Base-by-base conservation (phyloP, 2,113 vertebrate genomes). In the Campylomormyrus numenius region DNA sequence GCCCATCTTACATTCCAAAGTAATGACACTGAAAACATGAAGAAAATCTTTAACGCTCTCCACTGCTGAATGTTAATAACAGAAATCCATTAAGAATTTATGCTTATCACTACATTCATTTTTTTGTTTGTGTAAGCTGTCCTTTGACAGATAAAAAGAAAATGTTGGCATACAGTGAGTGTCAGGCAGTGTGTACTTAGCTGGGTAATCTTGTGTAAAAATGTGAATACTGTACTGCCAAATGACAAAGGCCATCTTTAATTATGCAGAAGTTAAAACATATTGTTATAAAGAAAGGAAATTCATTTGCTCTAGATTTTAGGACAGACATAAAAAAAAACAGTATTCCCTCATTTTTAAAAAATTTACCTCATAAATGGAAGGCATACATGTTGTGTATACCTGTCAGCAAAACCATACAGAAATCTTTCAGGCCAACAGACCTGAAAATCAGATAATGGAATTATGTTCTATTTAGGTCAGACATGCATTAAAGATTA, bases 401-500 rank as follows among this genome's bases (percentile, higher is more conserved):
- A 88, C 11, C 88, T 88, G 17, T 88, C 62, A 89, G 88, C 13
- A 39, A 48, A 89, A 52, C 62, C 66, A 42, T 52, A 21, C 62
- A 52, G n/a, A 74, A 70, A 31, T 89, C 46, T 77, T 19, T n/a
- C 88, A 50, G 31, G n/a, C n/a, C 80, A 48, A 62, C 85, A 42
- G 31, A 53, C 46, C 52, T 85, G 80, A 89, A 89, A 89, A 85
- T 56, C 89, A 89, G 77, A 85, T 89, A 89, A 89, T 89, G 77
- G 91, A 89, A 89, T 89, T 89, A 89, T 80, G 52, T 46, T 85
- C 89, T 91, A 91, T 91, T 89, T 91, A 89, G 92, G 92, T 91
- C 92, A 92, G 58, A 87, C 92, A 85, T 92, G 92, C 84, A 92
- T 91, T 91, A 91, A 88, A 62, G 88, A 90, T 91, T 90, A 92